A percentile compares a stretch with the other conserved stretches of the same genome.
Conservation (phyloP, 2,797 vertebrate species). For the Gymnothorax reevesii region DNA sequence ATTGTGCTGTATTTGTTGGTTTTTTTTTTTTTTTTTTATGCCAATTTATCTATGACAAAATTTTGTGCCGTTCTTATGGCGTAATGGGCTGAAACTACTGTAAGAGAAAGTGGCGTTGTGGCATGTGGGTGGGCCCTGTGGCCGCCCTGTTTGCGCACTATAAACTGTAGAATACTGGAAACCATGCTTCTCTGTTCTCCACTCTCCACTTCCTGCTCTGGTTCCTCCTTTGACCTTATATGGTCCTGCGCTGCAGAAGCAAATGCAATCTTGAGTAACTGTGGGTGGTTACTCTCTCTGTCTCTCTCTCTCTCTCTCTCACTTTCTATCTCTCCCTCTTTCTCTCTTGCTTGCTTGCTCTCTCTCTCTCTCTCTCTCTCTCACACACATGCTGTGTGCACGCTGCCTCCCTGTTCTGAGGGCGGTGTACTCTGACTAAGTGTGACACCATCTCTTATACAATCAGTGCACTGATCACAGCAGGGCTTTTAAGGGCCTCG, state of each 20-base stretch:
- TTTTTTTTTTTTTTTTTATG: neutral
- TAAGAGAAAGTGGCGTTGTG: neutral
- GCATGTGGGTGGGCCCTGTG: slow-evolving; percentile 2
- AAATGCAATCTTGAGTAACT: slow-evolving; percentile 33
- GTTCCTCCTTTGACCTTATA: slow-evolving; percentile 60
- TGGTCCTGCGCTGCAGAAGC: slow-evolving; percentile 45
- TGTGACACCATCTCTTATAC: slow-evolving; percentile 6
- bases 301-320: neutral
- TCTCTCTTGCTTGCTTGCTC: no score
- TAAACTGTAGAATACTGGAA: slow-evolving; percentile 56
- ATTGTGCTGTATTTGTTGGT: neutral
- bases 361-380: neutral
- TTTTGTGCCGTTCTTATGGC: neutral
- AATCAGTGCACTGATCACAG: neutral
- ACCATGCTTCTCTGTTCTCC: slow-evolving; percentile 63
- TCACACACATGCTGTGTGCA: neutral
- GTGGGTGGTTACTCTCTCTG: slow-evolving; percentile 19
- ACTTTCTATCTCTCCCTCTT: neutral
- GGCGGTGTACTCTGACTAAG: neutral
- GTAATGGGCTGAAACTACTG: neutral
- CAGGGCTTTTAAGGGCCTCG: neutral
- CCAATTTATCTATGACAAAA: neutral
- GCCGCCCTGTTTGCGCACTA: neutral
- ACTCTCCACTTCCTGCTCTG: slow-evolving; percentile 64
- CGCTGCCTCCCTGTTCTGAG: neutral